Evolutionary conservation across 2,797 vertebrate genomes (phyloP), one percentile per base, ranked within the genome.

Genomic region (Pipistrellus pygmaeus): DNA sequence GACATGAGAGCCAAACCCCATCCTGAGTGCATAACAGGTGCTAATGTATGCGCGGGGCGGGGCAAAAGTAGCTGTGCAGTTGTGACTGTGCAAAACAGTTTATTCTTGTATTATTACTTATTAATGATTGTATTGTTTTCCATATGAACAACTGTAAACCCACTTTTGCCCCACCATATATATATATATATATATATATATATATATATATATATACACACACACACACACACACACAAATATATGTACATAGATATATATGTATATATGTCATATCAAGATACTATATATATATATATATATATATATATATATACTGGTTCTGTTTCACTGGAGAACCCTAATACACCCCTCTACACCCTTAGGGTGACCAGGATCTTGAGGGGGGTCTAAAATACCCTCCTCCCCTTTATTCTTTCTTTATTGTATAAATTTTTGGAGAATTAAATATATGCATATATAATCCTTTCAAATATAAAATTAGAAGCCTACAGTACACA

Each of bases 401-500:
- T 30, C 1, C 18, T 41, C n/a, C 12, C 57, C 41, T 51, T n/a
- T 30, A 23, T 88, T 80, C 55, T 73, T 71, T 85, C 62, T 73
- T 81, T 83, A 77, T 53, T 75, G 13, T 64, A 60, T 38, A 85
- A 8, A 66, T 66, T 35, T 89, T 81, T 53, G 71, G 21, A 55
- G 82, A 92, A 41, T n/a, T 72, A 20, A n/a, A 30, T 68, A 77
- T 76, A 38, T 68, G 21, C 2, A 17, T 35, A 38, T 27, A n/a
- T 64, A 48, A 69, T 51, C 13, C n/a, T 88, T 84, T 64, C 32
- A 91, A 81, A 85, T 41, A 41, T 62, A 48, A 78, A 84, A 85
- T 46, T 14, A 88, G 80, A 66, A 77, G 30, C 9, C 32, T 75
- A 8, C 6, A 10, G 9, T 20, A 64, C 9, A 71, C 5, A 17